Evolutionary conservation across 2,797 vertebrate genomes (phyloP).

Genomic region (Intellagama lesueurii): DNA sequence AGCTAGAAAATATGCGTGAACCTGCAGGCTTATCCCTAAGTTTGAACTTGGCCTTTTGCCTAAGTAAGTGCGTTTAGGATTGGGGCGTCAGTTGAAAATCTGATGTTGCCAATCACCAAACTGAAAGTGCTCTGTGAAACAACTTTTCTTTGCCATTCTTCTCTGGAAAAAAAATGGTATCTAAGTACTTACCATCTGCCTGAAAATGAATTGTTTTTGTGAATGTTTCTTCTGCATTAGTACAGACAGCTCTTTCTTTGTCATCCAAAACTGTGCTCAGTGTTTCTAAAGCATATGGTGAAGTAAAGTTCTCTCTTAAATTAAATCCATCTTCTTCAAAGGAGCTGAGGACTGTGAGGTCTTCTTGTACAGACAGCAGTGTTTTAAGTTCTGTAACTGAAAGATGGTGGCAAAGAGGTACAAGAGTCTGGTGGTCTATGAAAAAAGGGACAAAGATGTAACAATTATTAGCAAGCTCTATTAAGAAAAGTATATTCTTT

Average conservation of each 20-base stretch:
- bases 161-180: not conserved
- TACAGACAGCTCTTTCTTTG: conserved; percentile 33
- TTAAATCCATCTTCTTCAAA: conserved; percentile 58
- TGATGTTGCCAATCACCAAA: not conserved
- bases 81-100: not conserved
- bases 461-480: conserved; percentile 1
- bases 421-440: conserved; percentile 77
- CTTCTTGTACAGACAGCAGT: conserved; percentile 62
- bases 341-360: conserved; percentile 43
- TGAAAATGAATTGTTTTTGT: conserved; percentile 44
- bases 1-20: not conserved
- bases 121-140: not conserved
- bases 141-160: not conserved
- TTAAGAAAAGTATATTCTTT: conserved; percentile 5
- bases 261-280: conserved; percentile 35
- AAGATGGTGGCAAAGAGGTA: conserved; percentile 56
- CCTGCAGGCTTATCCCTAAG: not conserved
- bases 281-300: conserved; percentile 56
- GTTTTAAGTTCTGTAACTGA: conserved; percentile 76
- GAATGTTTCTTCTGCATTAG: conserved; percentile 62
- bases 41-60: not conserved
- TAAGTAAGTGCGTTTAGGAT: not conserved
- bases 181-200: conserved; percentile 73
- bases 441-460: conserved; percentile 51
- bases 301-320: conserved; percentile 48